phyloP scores from a whole-genome alignment of 1,140 invertebrate species.

The Polypedilum vanderplanki region DNA sequence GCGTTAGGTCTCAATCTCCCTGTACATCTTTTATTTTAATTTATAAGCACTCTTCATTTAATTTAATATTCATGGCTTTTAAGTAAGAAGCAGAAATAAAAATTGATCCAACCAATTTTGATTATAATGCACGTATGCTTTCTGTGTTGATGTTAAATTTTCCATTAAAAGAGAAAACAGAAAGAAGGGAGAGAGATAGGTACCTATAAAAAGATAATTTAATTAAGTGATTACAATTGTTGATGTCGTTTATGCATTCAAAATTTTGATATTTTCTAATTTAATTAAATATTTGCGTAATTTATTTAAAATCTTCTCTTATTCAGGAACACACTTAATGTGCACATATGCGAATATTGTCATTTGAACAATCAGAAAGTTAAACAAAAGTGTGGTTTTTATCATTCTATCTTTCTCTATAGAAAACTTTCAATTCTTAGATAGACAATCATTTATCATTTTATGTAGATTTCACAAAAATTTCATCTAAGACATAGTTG shows the following conservation, averaged over 20 bases:
- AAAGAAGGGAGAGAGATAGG: not conserved
- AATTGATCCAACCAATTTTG: not conserved
- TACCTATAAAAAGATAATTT: not conserved
- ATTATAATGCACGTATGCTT: not conserved
- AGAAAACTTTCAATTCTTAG: not conserved
- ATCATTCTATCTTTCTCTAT: not conserved
- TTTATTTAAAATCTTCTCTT: slow-evolving; percentile 17
- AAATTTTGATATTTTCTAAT: not conserved
- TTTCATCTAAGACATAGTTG: no score
- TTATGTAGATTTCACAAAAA: no score
- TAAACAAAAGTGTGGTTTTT: not conserved
- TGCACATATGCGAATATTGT: not conserved
- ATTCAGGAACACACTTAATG: not conserved
- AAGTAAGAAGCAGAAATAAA: no score
- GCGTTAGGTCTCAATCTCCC: not conserved
- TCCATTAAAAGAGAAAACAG: not conserved
- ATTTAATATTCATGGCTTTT: not conserved
- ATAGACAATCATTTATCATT: no score
- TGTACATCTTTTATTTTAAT: not conserved
- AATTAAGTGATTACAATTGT: slow-evolving; percentile 28
- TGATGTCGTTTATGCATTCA: not conserved
- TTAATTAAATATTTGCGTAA: slow-evolving; percentile 25
- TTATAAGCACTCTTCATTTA: not conserved
- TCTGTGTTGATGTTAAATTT: no score
- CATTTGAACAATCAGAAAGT: not conserved